Base-by-base conservation (phyloP, 2,113 vertebrate genomes). In the Brachyistius frenatus region DNA sequence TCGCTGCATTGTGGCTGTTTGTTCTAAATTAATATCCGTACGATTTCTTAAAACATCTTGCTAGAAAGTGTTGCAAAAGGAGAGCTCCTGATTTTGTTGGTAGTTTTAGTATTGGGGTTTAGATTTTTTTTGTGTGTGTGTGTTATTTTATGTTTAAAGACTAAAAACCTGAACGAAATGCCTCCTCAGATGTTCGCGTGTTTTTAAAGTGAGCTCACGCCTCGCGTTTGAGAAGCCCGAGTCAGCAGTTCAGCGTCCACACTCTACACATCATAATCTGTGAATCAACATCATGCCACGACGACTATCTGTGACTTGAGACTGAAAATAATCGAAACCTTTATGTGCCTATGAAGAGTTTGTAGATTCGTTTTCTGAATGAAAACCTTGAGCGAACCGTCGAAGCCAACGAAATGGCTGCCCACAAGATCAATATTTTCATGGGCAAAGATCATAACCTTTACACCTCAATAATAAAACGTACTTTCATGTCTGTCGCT, bases 341-440 rank as follows among this genome's bases (percentile, higher is more conserved):
- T 44, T 47, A 76, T 52, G 72, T 73, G 62, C 52, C 37, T 63
- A 75, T 77, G 53, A 85, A 71, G 79, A 77, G 35, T 72, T 82
- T 36, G 49, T 54, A 60, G 35, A 50, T 32, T 56, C 39, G 10
- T 41, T 41, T 37, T 7, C 44, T 65, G 2, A 50, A 56, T 68
- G 36, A 67, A 47, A 50, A 16, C 53, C 23, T 33, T 32, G 6
- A 50, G 0, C 2, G 8, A 69, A 65, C 4, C 39, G 30, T 41
- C 10, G 10, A 41, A 41, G 10, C 39, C 39, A 8, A 60, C n/a
- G 36, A 37, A 44, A 72, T 36, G 7, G 14, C 31, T 33, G 31
- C 56, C 49, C 60, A 52, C 35, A 63, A 36, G 50, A 61, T 47
- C 32, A 23, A 79, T 11, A 7, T 6, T 36, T 71, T 58, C n/a